Evolutionary conservation across 2,797 vertebrate species (phyloP).

Genomic region (Xiphorhynchus erythropygius): DNA sequence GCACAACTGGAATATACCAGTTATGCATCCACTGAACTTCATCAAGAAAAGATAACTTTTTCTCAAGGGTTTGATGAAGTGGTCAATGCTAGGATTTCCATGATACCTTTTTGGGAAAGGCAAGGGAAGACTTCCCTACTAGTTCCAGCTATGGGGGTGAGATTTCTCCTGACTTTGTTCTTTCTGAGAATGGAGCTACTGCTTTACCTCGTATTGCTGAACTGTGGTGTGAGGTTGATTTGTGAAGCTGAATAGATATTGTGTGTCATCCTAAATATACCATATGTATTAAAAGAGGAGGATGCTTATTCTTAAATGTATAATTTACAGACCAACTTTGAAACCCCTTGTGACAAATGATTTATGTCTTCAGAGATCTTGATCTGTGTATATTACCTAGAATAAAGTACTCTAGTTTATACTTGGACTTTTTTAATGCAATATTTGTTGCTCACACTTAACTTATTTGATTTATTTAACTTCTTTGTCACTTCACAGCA

Average conservation of each 20-base stretch:
- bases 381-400: background rate
- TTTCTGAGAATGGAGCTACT: background rate
- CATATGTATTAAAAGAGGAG: background rate
- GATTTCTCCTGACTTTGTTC: background rate
- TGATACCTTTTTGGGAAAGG: background rate
- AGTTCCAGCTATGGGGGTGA: background rate
- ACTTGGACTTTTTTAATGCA: background rate
- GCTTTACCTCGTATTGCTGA: background rate
- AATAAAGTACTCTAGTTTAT: background rate
- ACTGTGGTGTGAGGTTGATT: background rate
- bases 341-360: background rate
- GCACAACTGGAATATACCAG: background rate
- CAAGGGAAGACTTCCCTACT: background rate
- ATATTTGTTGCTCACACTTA: background rate
- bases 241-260: slow-evolving; percentile 20
- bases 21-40: background rate
- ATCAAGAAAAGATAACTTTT: background rate
- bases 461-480: background rate
- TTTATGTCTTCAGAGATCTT: background rate
- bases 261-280: background rate
- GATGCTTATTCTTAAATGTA: background rate
- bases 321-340: slow-evolving; percentile 14
- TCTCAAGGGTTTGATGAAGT: background rate
- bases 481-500: background rate
- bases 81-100: background rate